Evolutionary conservation across 2,797 vertebrate genomes (phyloP).

Genomic region (Melanogrammus aeglefinus): DNA sequence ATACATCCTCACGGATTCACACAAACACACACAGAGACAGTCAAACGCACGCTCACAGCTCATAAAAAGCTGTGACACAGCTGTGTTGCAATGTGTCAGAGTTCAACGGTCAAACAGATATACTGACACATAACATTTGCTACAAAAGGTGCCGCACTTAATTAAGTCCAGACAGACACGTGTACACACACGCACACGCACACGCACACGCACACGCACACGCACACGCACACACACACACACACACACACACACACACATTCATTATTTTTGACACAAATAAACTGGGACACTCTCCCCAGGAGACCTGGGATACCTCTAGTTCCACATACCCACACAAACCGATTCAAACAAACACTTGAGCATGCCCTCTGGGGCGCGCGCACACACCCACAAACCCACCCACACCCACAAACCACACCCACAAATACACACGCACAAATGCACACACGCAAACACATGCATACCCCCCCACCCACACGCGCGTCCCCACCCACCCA

Average conservation of each 20-base stretch:
- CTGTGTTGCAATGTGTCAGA: slow-evolving; percentile 55
- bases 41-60: slow-evolving; percentile 35
- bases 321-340: background rate
- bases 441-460: slow-evolving; percentile 18
- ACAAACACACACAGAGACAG: slow-evolving; percentile 17
- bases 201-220: slow-evolving; percentile 18
- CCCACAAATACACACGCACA: slow-evolving; percentile 22
- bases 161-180: slow-evolving; percentile 35
- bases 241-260: slow-evolving; percentile 23
- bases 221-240: slow-evolving; percentile 5
- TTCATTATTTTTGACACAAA: slow-evolving; percentile 32
- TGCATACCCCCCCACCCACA: no score
- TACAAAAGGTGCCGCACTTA: slow-evolving; percentile 40
- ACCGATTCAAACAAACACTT: slow-evolving; percentile 16
- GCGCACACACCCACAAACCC: slow-evolving; percentile 33
- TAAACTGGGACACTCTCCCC: slow-evolving; percentile 41
- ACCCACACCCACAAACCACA: slow-evolving; percentile 15
- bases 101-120: slow-evolving; percentile 67
- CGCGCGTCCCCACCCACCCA: no score
- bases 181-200: slow-evolving; percentile 4
- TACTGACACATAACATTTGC: slow-evolving; percentile 40
- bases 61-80: slow-evolving; percentile 54
- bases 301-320: slow-evolving; percentile 28
- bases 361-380: slow-evolving; percentile 23
- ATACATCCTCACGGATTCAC: slow-evolving; percentile 8